Percentiles rank a stretch among this genome's conserved stretches.
Conservation (phyloP, 2,797 vertebrate genomes). For the Salmo trutta region DNA sequence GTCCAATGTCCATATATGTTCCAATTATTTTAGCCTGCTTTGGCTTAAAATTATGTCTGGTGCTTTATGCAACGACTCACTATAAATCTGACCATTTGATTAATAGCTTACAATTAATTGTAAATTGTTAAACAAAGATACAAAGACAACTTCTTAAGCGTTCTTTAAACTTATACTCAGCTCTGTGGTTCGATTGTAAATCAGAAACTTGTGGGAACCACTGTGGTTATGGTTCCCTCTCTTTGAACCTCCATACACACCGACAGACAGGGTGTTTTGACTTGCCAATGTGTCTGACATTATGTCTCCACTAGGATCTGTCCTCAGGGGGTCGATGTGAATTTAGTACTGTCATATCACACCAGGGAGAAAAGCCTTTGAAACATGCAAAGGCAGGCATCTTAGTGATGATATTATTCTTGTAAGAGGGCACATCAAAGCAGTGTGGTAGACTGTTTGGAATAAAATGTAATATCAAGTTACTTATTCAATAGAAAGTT, state of each 20-base stretch:
- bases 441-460: not conserved
- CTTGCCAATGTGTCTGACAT: slow-evolving; percentile 13
- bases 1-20: not conserved
- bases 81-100: slow-evolving; percentile 11
- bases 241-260: slow-evolving; percentile 29
- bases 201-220: slow-evolving; percentile 14
- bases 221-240: slow-evolving; percentile 11
- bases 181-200: slow-evolving; percentile 26
- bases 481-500: not conserved
- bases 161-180: slow-evolving; percentile 23
- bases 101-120: slow-evolving; percentile 17
- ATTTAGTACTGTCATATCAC: slow-evolving; percentile 13
- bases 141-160: slow-evolving; percentile 11
- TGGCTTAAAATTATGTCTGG: slow-evolving; percentile 15
- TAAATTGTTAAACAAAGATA: slow-evolving; percentile 24
- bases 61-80: not conserved
- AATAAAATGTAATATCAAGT: slow-evolving; percentile 7
- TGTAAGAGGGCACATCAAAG: slow-evolving; percentile 12
- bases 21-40: slow-evolving; percentile 14
- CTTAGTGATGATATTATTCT: not conserved
- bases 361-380: slow-evolving; percentile 4
- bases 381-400: not conserved
- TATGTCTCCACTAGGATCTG: slow-evolving; percentile 4
- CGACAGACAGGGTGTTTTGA: slow-evolving; percentile 6
- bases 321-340: slow-evolving; percentile 21